Conservation (phyloP, 2,113 vertebrate species). For the Antigone vipio region DNA sequence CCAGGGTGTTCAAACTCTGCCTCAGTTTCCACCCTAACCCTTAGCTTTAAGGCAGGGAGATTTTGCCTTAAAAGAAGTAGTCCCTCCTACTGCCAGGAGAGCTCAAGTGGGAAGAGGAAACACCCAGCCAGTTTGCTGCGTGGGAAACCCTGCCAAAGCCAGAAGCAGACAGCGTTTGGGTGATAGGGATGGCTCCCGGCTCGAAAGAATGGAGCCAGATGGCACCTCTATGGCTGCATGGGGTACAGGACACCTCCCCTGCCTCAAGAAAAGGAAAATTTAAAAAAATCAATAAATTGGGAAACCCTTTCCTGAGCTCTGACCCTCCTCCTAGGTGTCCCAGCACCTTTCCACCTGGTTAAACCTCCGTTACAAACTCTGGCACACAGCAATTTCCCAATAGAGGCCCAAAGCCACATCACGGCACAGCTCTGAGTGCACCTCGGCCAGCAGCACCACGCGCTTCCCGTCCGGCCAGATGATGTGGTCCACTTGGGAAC, state of each 20-base stretch:
- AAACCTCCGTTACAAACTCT: not conserved
- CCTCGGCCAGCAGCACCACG: constrained; percentile 95
- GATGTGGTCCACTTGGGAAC: constrained; percentile 96
- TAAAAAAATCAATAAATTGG: fast-evolving
- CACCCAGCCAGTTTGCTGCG: not conserved
- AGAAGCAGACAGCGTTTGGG: not conserved
- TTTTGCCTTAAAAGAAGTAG: not conserved
- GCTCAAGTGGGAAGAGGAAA: not conserved
- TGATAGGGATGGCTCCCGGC: not conserved
- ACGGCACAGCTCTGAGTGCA: not conserved
- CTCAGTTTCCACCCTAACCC: not conserved
- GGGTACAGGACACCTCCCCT: not conserved
- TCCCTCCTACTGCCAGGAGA: not conserved
- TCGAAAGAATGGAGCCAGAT: fast-evolving
- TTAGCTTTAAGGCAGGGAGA: not conserved
- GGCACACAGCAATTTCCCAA: not conserved
- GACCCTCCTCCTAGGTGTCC: not conserved
- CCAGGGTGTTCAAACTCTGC: not conserved
- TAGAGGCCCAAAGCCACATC: fast-evolving
- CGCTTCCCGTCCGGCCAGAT: constrained; percentile 98
- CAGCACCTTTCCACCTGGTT: not conserved
- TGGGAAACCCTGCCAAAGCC: not conserved
- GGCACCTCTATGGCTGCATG: not conserved
- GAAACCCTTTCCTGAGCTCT: not conserved
- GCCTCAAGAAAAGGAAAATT: not conserved